Percentiles rank a stretch among this genome's conserved stretches.
phyloP scores from a whole-genome alignment of 2,797 vertebrate genomes.

The Harpagifer antarcticus region DNA sequence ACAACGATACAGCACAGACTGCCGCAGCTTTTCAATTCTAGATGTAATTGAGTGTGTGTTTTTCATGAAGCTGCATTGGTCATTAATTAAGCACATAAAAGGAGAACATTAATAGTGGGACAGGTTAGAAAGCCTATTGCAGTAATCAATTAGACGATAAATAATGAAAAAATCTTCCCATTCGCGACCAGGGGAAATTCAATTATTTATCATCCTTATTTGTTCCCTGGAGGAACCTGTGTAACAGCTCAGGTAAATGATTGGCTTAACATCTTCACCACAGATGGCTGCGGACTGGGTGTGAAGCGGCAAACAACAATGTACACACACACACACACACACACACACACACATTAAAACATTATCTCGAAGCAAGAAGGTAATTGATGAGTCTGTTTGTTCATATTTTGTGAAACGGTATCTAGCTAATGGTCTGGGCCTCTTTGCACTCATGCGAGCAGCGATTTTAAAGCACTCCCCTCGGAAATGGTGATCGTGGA shows the following conservation, averaged over 20 bases:
- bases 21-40: slow-evolving; percentile 58
- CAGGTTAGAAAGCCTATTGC: slow-evolving; percentile 67
- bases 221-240: slow-evolving; percentile 49
- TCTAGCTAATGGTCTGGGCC: slow-evolving; percentile 62
- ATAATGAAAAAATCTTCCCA: slow-evolving; percentile 70
- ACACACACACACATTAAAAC: slow-evolving; percentile 24
- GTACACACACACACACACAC: slow-evolving; percentile 5
- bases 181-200: slow-evolving; percentile 53
- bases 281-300: slow-evolving; percentile 23
- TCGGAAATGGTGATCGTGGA: slow-evolving; percentile 54
- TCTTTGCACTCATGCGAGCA: slow-evolving; percentile 37
- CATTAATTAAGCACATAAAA: slow-evolving; percentile 83
- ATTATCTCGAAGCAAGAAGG: slow-evolving; percentile 15
- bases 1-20: slow-evolving; percentile 29
- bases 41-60: slow-evolving; percentile 76
- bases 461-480: slow-evolving; percentile 51
- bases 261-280: slow-evolving; percentile 40
- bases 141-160: slow-evolving; percentile 77
- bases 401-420: slow-evolving; percentile 60
- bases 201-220: slow-evolving; percentile 64
- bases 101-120: slow-evolving; percentile 70
- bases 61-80: slow-evolving; percentile 63
- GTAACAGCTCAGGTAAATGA: slow-evolving; percentile 65
- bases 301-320: slow-evolving; percentile 4
- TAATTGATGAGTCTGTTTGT: slow-evolving; percentile 64